Evolutionary conservation across 1,140 invertebrate genomes (phyloP).

Genomic region (Drosophila ambigua): DNA sequence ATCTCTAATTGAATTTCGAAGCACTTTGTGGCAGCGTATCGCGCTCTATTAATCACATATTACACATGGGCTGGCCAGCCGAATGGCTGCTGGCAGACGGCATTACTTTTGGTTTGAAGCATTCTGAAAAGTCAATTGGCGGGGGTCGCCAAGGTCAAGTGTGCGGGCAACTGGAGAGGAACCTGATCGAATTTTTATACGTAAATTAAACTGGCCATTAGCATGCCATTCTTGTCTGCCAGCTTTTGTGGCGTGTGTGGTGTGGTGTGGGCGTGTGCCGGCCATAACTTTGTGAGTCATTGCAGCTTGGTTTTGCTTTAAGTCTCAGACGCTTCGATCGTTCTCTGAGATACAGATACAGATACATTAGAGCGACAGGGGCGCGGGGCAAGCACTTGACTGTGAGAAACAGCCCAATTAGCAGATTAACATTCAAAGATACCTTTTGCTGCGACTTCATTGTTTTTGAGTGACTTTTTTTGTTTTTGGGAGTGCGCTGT

Average conservation of each 20-base stretch:
- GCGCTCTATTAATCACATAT: constrained; percentile 37
- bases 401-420: constrained; percentile 41
- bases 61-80: constrained; percentile 14
- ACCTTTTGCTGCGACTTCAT: constrained; percentile 16
- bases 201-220: constrained; percentile 18
- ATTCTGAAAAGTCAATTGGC: constrained; percentile 51
- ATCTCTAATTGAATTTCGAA: constrained; percentile 26
- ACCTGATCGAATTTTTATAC: constrained; percentile 22
- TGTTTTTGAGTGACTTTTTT: constrained; percentile 2
- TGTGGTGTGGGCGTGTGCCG: constrained; percentile 39
- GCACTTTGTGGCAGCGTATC: constrained; percentile 9
- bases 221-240: constrained; percentile 47
- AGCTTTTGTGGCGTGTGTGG: constrained; percentile 21
- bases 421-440: constrained; percentile 22
- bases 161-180: constrained; percentile 29
- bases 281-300: constrained; percentile 61
- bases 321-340: constrained; percentile 35
- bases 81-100: background rate
- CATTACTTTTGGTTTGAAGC: constrained; percentile 3
- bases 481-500: no score
- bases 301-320: constrained; percentile 41
- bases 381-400: background rate
- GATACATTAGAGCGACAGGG: constrained; percentile 11
- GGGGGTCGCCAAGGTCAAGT: constrained; percentile 42
- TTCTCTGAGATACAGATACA: constrained; percentile 43